Base-by-base conservation (phyloP, 2,797 vertebrate species). In the Zalophus californianus region DNA sequence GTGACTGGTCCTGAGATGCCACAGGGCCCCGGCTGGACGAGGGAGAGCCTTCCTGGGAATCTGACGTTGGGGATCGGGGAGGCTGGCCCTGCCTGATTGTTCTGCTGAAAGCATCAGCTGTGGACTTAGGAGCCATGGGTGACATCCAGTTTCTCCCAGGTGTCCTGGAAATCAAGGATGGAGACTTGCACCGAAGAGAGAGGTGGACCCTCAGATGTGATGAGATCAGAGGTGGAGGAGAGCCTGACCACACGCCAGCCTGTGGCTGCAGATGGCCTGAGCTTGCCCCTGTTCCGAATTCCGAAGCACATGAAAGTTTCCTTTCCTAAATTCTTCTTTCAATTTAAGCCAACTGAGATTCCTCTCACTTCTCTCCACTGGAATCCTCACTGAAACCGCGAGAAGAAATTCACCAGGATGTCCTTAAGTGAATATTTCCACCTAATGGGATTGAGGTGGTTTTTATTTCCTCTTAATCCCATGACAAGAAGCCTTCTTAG, bases 121-220 rank as follows among this genome's bases (percentile, higher is more conserved):
- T 50, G 68, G 32, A 2, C 9, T 1, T 10, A 1, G 27, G 12
- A 50, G 2, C 4, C 3, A 1, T 2, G 20, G 66, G 5, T 1
- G 21, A 2, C 12, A 5, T 16, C 14, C 0, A 2, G 32, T 14
- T 0, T 20, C 21, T 12, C 58, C 88, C 23, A 1, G 32, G 35
- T 21, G 12, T 11, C 58, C 64, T 25, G 32, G 38, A 41, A 52
- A 2, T 11, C 5, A 6, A 29, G 32, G 16, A 13, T 0, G 56
- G 20, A 0, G 5, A 29, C 10, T 4, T 3, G 16, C 0, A 20
- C 6, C 2, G 8, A 11, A 21, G 0, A 12, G 20, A 0, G 38
- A 12, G 52, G 29, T 5, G 6, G 32, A 29, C 4, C 0, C 3
- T 5, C 9, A 9, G 23, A 3, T 2, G 32, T 2, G 1, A 0